A percentile compares a stretch with the other conserved stretches of the same genome.
Conservation (phyloP, 1,140 invertebrate genomes). For the Tachypleus tridentatus region DNA sequence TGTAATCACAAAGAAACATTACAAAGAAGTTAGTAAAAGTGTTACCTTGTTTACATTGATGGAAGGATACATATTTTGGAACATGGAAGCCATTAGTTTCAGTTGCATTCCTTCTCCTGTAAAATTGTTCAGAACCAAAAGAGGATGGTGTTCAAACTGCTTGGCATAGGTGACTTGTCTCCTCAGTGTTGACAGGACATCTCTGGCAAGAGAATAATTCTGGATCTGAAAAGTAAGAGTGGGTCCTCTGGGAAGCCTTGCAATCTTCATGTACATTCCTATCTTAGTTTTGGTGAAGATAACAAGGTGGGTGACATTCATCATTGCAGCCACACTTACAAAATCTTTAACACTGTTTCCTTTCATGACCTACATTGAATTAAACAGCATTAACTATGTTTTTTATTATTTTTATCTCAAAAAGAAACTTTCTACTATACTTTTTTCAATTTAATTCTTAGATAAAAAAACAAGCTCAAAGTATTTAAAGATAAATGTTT, state of each 20-base stretch:
- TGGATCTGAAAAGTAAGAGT: slow-evolving; percentile 68
- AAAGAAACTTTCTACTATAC: too few species aligned
- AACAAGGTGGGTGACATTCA: slow-evolving; percentile 45
- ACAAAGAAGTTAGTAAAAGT: too few species aligned
- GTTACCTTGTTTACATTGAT: slow-evolving; percentile 77
- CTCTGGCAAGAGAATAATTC: slow-evolving; percentile 66
- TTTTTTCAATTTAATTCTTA: too few species aligned
- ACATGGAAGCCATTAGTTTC: slow-evolving; percentile 85
- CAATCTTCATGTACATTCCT: slow-evolving; percentile 38
- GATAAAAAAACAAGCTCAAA: too few species aligned
- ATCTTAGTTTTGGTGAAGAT: slow-evolving; percentile 40
- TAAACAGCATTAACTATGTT: too few species aligned
- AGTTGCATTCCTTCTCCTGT: slow-evolving; percentile 71
- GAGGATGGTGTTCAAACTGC: slow-evolving; percentile 65
- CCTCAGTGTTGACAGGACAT: slow-evolving; percentile 71
- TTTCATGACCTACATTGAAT: slow-evolving; percentile 32
- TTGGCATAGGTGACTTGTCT: slow-evolving; percentile 49
- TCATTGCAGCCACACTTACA: slow-evolving; percentile 39
- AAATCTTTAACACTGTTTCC: slow-evolving; percentile 47
- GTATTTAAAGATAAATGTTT: too few species aligned
- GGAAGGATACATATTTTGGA: slow-evolving; percentile 97
- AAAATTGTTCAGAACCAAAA: slow-evolving; percentile 91
- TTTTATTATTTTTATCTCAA: too few species aligned
- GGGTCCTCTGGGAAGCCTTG: slow-evolving; percentile 42
- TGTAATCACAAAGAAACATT: too few species aligned